Evolutionary conservation across 2,797 vertebrate genomes (phyloP), one percentile per base, ranked within the genome.

Genomic region (Bradypodion pumilum): DNA sequence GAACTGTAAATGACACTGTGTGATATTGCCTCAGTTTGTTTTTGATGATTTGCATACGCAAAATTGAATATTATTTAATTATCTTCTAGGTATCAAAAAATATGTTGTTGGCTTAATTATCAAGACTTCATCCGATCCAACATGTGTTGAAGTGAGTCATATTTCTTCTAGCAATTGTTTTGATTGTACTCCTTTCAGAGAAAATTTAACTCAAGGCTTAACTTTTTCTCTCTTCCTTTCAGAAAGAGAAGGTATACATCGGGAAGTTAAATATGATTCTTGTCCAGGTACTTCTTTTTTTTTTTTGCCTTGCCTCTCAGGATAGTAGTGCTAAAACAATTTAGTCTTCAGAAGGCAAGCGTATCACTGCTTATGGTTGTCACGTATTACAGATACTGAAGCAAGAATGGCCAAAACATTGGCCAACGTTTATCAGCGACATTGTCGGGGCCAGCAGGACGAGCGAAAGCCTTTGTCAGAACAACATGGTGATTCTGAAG

Each of bases 211-310:
- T 0, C 44, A 4, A 37, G 46, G 6, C 0, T 8, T 76, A 63
- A 82, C 13, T 90, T 81, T 78, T 25, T 44, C 25, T 86, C 60
- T 75, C 86, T 21, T 90, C 42, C 42, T 49, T 75, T 9, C 93
- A 99, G 98, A 99, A 99, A 90, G 98, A 99, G 88, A 98, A 98
- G 62, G 98, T 99, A 12, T 99, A 99, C 92, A 98, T 99, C 90
- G 98, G 98, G 46, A 99, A 99, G 86, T 96, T 99, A 90, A 99
- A 99, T 95, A 99, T 99, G 98, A 99, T 99, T 96, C 97, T 99
- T 83, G 98, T 99, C 72, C 98, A 99, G 97, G 98, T 99, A 93
- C 96, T 93, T n/a, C 96, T 93, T n/a, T n/a, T n/a, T n/a, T 10
- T 75, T 56, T 56, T 37, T 70, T 27, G 8, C 80, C 0, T 74